These are phyloP conservation scores for Zaprionus lineosus DNA, from an alignment of 2,888 invertebrate species.

Conservation along the genomic window DNA sequence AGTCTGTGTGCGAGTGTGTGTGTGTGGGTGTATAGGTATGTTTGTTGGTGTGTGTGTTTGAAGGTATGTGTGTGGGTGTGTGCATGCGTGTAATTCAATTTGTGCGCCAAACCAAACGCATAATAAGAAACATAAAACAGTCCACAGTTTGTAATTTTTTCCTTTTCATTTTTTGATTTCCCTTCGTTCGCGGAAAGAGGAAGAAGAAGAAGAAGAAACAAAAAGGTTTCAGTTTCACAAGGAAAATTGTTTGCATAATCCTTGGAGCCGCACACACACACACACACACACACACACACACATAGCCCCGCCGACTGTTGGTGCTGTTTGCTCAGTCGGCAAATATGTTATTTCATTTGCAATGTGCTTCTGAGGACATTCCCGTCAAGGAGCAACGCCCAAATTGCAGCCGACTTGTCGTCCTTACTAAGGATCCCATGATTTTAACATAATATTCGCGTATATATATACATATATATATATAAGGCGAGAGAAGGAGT, in stretches of 20 bases:
- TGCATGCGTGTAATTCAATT: slow-evolving; percentile 64
- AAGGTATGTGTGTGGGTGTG: slow-evolving; percentile 11
- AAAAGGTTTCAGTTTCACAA: slow-evolving; percentile 34
- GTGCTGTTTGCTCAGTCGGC: slow-evolving; percentile 39
- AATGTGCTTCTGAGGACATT: slow-evolving; percentile 47
- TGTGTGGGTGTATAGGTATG: background rate
- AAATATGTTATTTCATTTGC: slow-evolving; percentile 70
- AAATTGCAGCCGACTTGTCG: slow-evolving; percentile 6
- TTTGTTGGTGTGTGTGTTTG: background rate
- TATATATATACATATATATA: no score
- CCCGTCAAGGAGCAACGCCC: slow-evolving; percentile 31
- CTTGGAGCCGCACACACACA: slow-evolving; percentile 28
- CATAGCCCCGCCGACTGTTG: slow-evolving; percentile 30
- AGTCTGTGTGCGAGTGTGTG: no score
- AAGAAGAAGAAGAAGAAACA: slow-evolving; percentile 4
- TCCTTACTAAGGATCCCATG: background rate
- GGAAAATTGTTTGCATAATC: slow-evolving; percentile 60
- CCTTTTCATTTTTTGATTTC: slow-evolving; percentile 33
- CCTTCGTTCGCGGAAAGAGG: no score
- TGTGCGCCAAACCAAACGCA: slow-evolving; percentile 59
- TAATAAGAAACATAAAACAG: slow-evolving; percentile 49
- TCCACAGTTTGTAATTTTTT: no score
- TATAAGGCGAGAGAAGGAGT: no score
- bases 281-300: no score
- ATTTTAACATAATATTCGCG: slow-evolving; percentile 23